phyloP scores from a whole-genome alignment of 2,113 vertebrate genomes.

The Nibea coibor region DNA sequence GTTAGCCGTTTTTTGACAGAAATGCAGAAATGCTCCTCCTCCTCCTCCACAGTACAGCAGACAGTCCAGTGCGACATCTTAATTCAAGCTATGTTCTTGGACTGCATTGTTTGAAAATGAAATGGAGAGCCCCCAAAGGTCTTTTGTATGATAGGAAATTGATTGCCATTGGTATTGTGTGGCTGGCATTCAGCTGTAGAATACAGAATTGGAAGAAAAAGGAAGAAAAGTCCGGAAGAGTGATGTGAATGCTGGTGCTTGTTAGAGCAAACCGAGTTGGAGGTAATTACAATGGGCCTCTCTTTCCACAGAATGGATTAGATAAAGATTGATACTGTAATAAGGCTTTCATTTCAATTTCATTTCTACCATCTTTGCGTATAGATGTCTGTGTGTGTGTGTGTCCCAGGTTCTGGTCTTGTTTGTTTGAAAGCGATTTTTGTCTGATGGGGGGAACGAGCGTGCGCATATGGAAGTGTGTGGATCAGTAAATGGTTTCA shows the following conservation, averaged over 20 bases:
- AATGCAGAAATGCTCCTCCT: constrained; percentile 5
- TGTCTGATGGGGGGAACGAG: constrained; percentile 18
- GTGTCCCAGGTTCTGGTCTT: not conserved
- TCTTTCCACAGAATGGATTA: constrained; percentile 52
- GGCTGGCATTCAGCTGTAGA: constrained; percentile 30
- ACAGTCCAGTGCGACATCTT: constrained; percentile 18
- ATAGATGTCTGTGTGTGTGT: constrained; percentile 7
- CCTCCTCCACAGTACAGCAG: not conserved
- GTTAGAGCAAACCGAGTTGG: constrained; percentile 45
- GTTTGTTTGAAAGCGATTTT: constrained; percentile 18
- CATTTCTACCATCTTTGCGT: constrained; percentile 24
- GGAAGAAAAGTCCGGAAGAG: constrained; percentile 31
- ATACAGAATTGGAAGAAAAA: constrained; percentile 7
- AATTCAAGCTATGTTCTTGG: constrained; percentile 41
- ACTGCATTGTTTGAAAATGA: constrained; percentile 44
- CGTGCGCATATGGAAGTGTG: constrained; percentile 8
- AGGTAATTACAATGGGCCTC: constrained; percentile 62
- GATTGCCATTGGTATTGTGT: constrained; percentile 52
- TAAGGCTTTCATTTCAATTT: constrained; percentile 62
- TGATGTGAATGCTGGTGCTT: constrained; percentile 31
- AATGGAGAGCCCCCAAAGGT: constrained; percentile 23
- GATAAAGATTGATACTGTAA: constrained; percentile 69
- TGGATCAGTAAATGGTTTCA: constrained; percentile 30
- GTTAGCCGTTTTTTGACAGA: constrained; percentile 16
- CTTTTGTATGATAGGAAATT: constrained; percentile 51